Conservation (phyloP, 2,113 vertebrate genomes). For the Ranitomeya imitator region DNA sequence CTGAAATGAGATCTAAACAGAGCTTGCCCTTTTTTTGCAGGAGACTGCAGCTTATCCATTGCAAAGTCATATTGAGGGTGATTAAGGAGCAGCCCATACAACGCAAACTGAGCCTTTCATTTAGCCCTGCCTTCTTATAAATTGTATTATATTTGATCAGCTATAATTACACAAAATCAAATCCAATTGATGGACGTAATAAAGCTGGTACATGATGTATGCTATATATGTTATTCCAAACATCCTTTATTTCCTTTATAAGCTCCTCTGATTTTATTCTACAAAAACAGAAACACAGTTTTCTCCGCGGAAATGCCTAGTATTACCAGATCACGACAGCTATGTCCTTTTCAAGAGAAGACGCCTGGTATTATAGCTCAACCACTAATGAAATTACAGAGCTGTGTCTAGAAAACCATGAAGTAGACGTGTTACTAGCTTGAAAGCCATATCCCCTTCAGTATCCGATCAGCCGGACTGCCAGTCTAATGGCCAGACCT, state of each 20-base stretch:
- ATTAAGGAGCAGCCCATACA: neutral
- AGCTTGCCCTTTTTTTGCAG: neutral
- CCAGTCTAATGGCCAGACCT: neutral
- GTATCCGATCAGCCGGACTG: too few relatives aligned
- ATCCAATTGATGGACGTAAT: neutral
- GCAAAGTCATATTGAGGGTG: neutral
- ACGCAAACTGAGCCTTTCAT: neutral
- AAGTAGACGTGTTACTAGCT: too few relatives aligned
- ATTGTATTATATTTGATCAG: neutral
- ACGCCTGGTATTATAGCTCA: too few relatives aligned
- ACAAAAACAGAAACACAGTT: neutral
- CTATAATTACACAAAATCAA: neutral
- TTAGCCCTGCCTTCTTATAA: too few relatives aligned
- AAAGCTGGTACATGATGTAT: neutral
- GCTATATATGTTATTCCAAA: neutral
- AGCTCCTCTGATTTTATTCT: neutral
- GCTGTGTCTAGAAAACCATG: too few relatives aligned
- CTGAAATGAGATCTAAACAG: constrained; percentile 14
- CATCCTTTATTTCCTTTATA: neutral
- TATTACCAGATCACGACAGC: neutral
- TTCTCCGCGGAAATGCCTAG: neutral
- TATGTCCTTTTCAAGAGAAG: neutral
- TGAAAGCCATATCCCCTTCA: too few relatives aligned
- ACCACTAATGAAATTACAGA: too few relatives aligned
- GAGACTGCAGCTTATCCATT: neutral